These are phyloP conservation scores for Neoscelio sp. DNA, from an alignment of 2,888 invertebrate genomes.

Conservation along the genomic window DNA sequence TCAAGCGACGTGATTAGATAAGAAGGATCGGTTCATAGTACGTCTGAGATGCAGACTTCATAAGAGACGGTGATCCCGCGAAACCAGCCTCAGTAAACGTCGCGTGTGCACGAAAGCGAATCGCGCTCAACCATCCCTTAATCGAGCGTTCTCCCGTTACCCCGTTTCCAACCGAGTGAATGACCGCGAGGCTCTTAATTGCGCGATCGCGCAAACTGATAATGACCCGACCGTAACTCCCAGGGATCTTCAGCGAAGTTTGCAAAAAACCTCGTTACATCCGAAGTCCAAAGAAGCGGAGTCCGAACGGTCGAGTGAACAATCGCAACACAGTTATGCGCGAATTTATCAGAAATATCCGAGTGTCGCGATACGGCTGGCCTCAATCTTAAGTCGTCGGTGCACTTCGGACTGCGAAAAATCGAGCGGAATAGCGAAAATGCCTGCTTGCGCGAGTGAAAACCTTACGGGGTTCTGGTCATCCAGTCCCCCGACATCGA, in stretches of 20 bases:
- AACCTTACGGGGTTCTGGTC: conserved; percentile 85
- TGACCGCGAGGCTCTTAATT: conserved; percentile 12
- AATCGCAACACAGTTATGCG: conserved; percentile 24
- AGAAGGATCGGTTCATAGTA: conserved; percentile 81
- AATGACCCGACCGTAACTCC: not conserved
- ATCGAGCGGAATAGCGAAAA: conserved; percentile 78
- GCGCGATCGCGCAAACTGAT: not conserved
- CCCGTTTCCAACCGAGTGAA: conserved; percentile 5
- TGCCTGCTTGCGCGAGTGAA: conserved; percentile 89
- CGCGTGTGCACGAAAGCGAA: conserved; percentile 75
- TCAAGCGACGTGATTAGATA: conserved; percentile 80
- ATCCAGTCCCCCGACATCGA: conserved; percentile 83
- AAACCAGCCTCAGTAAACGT: conserved; percentile 77
- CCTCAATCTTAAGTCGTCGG: conserved; percentile 18
- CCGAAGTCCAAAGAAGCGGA: too few relatives aligned
- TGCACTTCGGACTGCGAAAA: conserved; percentile 38
- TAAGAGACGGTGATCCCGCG: conserved; percentile 79
- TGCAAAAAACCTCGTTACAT: too few relatives aligned
- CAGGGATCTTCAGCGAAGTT: too few relatives aligned
- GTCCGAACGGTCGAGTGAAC: conserved; percentile 7
- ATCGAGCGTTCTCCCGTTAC: conserved; percentile 2
- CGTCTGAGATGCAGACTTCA: conserved; percentile 80
- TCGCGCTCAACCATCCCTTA: conserved; percentile 47
- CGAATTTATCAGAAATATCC: conserved; percentile 5
- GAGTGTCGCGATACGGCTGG: conserved; percentile 27